phyloP scores from a whole-genome alignment of 2,113 vertebrate species.

The Percina caprodes region DNA sequence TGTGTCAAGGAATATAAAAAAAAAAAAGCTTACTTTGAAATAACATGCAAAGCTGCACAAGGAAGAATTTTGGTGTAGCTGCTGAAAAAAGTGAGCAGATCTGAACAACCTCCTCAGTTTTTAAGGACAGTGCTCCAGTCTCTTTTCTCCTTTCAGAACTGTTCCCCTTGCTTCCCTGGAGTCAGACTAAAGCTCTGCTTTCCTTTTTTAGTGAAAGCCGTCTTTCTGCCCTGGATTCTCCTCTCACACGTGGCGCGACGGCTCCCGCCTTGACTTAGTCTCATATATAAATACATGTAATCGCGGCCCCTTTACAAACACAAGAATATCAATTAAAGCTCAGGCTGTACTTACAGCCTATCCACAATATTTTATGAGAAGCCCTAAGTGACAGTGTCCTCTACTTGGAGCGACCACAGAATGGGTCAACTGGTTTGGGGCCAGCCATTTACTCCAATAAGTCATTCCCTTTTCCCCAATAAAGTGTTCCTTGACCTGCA shows the following conservation, averaged over 20 bases:
- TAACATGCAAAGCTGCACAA: not conserved
- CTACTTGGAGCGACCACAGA: conserved; percentile 52
- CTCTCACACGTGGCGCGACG: conserved; percentile 46
- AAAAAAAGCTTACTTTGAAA: conserved; percentile 29
- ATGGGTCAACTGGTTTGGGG: conserved; percentile 47
- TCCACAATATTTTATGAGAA: conserved; percentile 62
- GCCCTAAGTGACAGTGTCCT: conserved; percentile 70
- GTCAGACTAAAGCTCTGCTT: conserved; percentile 20
- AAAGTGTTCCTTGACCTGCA: conserved; percentile 58
- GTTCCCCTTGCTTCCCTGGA: conserved; percentile 2
- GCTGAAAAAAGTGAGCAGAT: conserved; percentile 30
- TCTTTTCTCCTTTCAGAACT: conserved; percentile 29
- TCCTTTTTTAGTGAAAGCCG: conserved; percentile 26
- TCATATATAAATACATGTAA: conserved; percentile 52
- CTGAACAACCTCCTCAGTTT: conserved; percentile 14
- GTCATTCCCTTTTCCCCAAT: conserved; percentile 51
- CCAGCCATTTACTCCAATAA: conserved; percentile 37
- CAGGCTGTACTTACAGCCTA: conserved; percentile 61
- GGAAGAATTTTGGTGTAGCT: not conserved
- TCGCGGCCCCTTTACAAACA: conserved; percentile 63
- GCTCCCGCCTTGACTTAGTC: conserved; percentile 27
- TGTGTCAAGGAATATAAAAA: not conserved
- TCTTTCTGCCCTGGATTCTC: conserved; percentile 46
- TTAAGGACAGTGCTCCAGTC: conserved; percentile 9
- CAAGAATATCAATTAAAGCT: conserved; percentile 77